Evolutionary conservation across 30 jellyfish, hydroid and myxozoan species (phyloP).

Genomic region (Chrysaora quinquecirrha): DNA sequence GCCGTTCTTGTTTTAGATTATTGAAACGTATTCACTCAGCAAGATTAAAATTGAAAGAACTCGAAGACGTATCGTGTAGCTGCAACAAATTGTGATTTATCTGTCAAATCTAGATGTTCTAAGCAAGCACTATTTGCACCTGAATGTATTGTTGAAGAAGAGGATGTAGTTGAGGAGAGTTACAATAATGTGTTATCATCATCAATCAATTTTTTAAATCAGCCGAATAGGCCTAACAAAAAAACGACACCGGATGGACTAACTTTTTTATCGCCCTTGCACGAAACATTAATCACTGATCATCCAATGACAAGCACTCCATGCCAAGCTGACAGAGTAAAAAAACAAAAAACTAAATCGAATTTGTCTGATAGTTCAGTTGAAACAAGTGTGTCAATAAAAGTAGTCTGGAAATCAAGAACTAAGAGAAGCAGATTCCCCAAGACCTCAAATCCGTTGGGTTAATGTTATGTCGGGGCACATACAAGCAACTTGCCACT

Average conservation of each 20-base stretch:
- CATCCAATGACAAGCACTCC: constrained; percentile 7
- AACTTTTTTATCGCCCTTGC: background rate
- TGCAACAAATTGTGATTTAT: background rate
- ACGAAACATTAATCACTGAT: background rate
- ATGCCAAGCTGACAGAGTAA: background rate
- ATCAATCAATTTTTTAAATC: background rate
- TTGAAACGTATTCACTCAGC: constrained; percentile 23
- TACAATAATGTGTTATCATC: background rate
- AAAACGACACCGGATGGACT: background rate
- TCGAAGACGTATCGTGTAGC: constrained; percentile 11
- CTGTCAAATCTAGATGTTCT: constrained; percentile 7
- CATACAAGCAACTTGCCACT: constrained; percentile 49
- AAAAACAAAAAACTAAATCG: background rate
- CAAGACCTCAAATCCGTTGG: constrained; percentile 29
- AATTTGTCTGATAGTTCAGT: background rate
- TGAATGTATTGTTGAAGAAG: constrained; percentile 16
- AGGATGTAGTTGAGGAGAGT: background rate
- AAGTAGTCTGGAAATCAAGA: constrained; percentile 14
- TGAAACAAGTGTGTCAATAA: constrained; percentile 7
- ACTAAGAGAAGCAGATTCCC: constrained; percentile 1
- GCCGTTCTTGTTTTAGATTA: constrained; percentile 8
- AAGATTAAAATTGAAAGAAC: constrained; percentile 9
- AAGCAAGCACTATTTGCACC: constrained; percentile 20
- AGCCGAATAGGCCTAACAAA: background rate
- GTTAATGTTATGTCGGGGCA: constrained; percentile 33